phyloP scores from a whole-genome alignment of 2,888 invertebrate species.

The Homarus gammarus region DNA sequence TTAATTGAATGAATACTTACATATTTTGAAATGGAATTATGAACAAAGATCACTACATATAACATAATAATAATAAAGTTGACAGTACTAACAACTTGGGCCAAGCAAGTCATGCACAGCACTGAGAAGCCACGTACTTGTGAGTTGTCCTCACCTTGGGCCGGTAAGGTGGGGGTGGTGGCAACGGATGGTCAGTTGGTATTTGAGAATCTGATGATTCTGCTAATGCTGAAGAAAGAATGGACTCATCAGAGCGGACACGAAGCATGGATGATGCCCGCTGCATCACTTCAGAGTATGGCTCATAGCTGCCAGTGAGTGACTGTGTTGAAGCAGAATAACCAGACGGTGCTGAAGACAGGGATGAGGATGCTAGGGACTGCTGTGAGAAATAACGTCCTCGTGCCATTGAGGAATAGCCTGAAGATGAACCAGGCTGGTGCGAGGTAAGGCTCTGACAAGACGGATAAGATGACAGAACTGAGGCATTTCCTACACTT shows the following conservation, averaged over 20 bases:
- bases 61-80: neutral
- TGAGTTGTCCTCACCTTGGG: conserved; percentile 75
- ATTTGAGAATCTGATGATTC: conserved; percentile 63
- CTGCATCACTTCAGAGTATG: conserved; percentile 75
- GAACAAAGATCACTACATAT: neutral
- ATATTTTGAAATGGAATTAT: neutral
- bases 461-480: conserved; percentile 69
- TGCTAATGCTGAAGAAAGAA: conserved; percentile 70
- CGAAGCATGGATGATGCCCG: conserved; percentile 68
- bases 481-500: conserved; percentile 65
- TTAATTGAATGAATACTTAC: neutral
- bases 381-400: conserved; percentile 76
- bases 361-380: conserved; percentile 78
- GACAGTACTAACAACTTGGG: conserved; percentile 15
- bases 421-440: conserved; percentile 76
- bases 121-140: conserved; percentile 75
- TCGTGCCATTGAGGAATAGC: conserved; percentile 76
- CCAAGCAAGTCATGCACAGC: conserved; percentile 67
- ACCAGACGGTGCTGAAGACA: conserved; percentile 76
- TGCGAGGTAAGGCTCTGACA: conserved; percentile 73
- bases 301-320: conserved; percentile 77
- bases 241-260: conserved; percentile 75
- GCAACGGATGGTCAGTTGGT: conserved; percentile 61
- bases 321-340: conserved; percentile 78
- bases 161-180: conserved; percentile 76